Base-by-base conservation (phyloP, 2,888 invertebrate species). In the Lochmaea crataegi region DNA sequence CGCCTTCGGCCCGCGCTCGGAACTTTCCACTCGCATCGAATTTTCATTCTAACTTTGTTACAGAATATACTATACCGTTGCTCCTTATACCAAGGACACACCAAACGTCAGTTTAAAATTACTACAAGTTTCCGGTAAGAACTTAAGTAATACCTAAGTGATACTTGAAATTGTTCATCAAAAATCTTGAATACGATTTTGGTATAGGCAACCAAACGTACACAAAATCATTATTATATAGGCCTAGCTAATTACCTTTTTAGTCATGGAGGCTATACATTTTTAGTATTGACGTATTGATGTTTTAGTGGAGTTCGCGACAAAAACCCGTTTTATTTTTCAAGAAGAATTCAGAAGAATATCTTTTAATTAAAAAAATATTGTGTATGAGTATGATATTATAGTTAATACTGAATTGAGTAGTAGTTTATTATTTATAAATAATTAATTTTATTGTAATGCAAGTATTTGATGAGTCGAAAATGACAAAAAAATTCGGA, bases 71-170 rank as follows among this genome's bases (percentile, higher is more conserved):
- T n/a, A n/a, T 56, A 88, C 89, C 0, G 89, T 90, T 0, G 86
- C 87, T 32, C 84, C 84, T 12, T 82, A 80, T 18, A 86, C 85
- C 80, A 81, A 79, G 51, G 84, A 83, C 0, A 79, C 32, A 7
- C 63, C 41, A 4, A 41, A 58, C 57, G 32, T 84, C 75, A 88
- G 88, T 67, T 82, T 86, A 1, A 87, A 89, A 11, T 88, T 91
- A 86, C 79, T 92, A 72, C 92, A 92, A 84, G 86, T 91, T 22
- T 89, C 90, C 12, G 92, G 92, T 89, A 79, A 79, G 48, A 63
- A 41, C 32, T 38, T 22, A n/a, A 56, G 14, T 14, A 42, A 2
- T n/a, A n/a, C n/a, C n/a, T 2, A n/a, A 57, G 22, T 32, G 45
- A 38, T 11, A 61, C 14, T 32, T 61, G 26, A n/a, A n/a, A n/a